Base-by-base conservation (phyloP, 2,113 vertebrate genomes). In the Chaenogobius annularis region DNA sequence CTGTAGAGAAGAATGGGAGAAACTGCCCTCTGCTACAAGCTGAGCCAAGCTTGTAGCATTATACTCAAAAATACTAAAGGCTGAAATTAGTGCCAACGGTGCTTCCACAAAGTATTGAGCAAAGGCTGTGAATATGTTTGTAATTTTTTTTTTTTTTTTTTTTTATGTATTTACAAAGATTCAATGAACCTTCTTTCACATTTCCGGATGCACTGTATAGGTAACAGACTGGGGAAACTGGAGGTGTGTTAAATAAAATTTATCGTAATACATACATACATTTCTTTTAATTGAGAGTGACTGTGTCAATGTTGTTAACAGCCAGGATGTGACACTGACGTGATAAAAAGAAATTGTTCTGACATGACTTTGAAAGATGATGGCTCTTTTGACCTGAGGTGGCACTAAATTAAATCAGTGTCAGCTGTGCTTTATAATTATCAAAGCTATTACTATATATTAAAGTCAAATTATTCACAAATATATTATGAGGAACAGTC, bases 351-450 rank as follows among this genome's bases (percentile, higher is more conserved):
- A 40, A 20, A 71, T 68, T 47, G 55, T 70, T 5, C 46, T 69
- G 37, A 26, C 47, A 58, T 62, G 50, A 43, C 68, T 68, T 68
- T 61, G 19, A 46, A 23, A 66, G 12, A 66, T 43, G 61, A 63
- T 11, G 17, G 61, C 37, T 43, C 31, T n/a, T 66, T 23, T 47
- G 43, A n/a, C 22, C 64, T 46, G 20, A 20, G 64, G 64, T 15
- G 64, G 20, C 11, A 44, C 22, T 9, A 47, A 44, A 12, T 46
- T 23, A 23, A 66, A 15, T 66, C 43, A 47, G n/a, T 20, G 10
- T 66, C 64, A 66, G 43, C 44, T 44, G 64, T 3, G 40, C n/a
- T n/a, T 47, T 66, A 17, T 66, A 66, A 47, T 66, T 46, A 66
- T 66, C 64, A 23, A 47, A 15, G 11, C 5, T 23, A 65, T 19